phyloP scores from a whole-genome alignment of 2,797 vertebrate species.

The Galagoides demidoff region DNA sequence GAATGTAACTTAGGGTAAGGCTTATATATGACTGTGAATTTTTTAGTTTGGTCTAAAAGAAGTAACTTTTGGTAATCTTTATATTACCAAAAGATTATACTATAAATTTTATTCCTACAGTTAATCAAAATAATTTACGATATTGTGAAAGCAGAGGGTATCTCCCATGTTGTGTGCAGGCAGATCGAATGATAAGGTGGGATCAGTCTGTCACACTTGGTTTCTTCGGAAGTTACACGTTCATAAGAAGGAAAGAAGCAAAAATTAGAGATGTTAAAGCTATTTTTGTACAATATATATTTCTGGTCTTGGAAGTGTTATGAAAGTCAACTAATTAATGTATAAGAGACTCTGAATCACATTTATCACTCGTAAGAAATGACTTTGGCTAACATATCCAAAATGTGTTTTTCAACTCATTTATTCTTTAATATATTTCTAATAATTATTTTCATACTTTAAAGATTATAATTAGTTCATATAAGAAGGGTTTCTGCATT shows the following conservation, averaged over 20 bases:
- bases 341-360: not conserved
- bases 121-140: conserved; percentile 16
- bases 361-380: conserved; percentile 52
- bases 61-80: not conserved
- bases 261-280: not conserved
- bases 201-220: not conserved
- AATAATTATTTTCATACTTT: conserved; percentile 4
- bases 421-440: not conserved
- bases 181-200: not conserved
- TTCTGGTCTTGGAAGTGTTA: not conserved
- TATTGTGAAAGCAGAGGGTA: not conserved
- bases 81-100: not conserved
- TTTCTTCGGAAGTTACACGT: not conserved
- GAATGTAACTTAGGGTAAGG: not conserved
- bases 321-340: conserved; percentile 33
- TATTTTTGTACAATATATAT: conserved; percentile 3
- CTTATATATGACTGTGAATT: not conserved
- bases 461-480: conserved; percentile 40
- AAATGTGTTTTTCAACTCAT: not conserved
- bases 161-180: not conserved
- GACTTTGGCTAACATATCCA: conserved; percentile 17
- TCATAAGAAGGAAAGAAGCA: not conserved
- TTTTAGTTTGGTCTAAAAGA: not conserved
- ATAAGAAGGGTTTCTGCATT: conserved; percentile 1
- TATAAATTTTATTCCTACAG: not conserved